Conservation (phyloP, 2,797 vertebrate species). For the Craterocephalus amniculus region DNA sequence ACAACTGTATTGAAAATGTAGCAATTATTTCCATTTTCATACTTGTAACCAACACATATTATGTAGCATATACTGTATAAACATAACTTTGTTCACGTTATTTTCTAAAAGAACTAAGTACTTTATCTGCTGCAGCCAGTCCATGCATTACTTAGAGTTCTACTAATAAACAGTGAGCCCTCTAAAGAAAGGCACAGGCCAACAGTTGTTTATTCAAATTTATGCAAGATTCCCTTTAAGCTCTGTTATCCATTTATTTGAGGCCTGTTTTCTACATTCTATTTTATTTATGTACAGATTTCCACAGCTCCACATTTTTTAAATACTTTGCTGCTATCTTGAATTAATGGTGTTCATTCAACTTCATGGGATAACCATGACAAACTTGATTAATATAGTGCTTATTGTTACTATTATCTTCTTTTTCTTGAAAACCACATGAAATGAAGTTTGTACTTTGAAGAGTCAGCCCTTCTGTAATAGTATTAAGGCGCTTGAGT, state of each 20-base stretch:
- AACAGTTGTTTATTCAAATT: slow-evolving; percentile 79
- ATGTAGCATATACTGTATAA: slow-evolving; percentile 89
- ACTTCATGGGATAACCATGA: slow-evolving; percentile 67
- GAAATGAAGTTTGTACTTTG: slow-evolving; percentile 77
- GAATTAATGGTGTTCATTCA: slow-evolving; percentile 80
- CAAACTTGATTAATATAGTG: slow-evolving; percentile 73
- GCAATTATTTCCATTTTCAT: slow-evolving; percentile 90
- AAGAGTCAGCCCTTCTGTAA: slow-evolving; percentile 80
- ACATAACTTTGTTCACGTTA: slow-evolving; percentile 83
- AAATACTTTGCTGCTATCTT: slow-evolving; percentile 84
- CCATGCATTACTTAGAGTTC: slow-evolving; percentile 79
- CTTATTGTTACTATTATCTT: slow-evolving; percentile 75
- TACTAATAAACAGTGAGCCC: slow-evolving; percentile 78
- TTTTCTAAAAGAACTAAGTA: slow-evolving; percentile 83
- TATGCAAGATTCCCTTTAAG: slow-evolving; percentile 88
- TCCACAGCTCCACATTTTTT: slow-evolving; percentile 76
- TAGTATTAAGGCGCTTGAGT: slow-evolving; percentile 82
- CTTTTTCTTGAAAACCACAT: slow-evolving; percentile 64
- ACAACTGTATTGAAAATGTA: slow-evolving; percentile 88
- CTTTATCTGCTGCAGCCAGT: slow-evolving; percentile 84
- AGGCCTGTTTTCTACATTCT: slow-evolving; percentile 73
- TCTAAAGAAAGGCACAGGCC: slow-evolving; percentile 76
- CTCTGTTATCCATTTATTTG: slow-evolving; percentile 76
- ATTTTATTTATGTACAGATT: slow-evolving; percentile 84
- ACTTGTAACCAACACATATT: slow-evolving; percentile 88